Evolutionary conservation across 2,797 vertebrate species (phyloP), one percentile per base, ranked within the genome.

Genomic region (Nasua narica): DNA sequence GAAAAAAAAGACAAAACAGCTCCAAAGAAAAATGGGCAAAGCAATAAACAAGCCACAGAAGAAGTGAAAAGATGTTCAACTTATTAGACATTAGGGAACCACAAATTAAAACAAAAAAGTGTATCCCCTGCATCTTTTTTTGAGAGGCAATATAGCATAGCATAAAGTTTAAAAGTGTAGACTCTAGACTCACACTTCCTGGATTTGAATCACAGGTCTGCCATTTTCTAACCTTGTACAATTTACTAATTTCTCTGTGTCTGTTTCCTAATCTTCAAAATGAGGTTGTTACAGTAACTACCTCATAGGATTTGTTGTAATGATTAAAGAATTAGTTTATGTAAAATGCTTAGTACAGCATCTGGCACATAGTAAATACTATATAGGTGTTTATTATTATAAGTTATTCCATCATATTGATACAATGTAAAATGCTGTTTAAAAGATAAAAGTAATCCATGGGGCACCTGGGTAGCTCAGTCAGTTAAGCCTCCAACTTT

Each of bases 51-150:
- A 90, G 43, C 54, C 60, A 83, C 0, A 82, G 13, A 87, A 82
- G 21, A 87, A 87, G 60, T 35, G 77, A 87, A 60, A 93, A 72
- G 54, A 87, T 70, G 21, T 7, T 87, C 50, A 52, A 54, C 43
- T 81, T 78, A 60, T 8, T 43, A 54, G 54, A 43, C 18, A 74
- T 60, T 67, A 58, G 70, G 15, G 50, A 94, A 65, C 56, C 2
- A 40, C 27, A 95, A 70, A 72, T 87, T 56, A 88, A 78, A 84
- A 83, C 35, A 87, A 90, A 86, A 40, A 81, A 93, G 70, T 60
- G 2, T 3, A 5, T 10, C 18, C 43, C 10, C 16, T 13, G 8
- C 19, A 16, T 18, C 18, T 79, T 79, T 40, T 72, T 58, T 14
- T 76, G 43, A 92, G 65, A 50, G 25, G 35, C 50, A 69, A 32